Evolutionary conservation across 2,888 invertebrate species (phyloP).

Genomic region (Willowsia nigromaculata): DNA sequence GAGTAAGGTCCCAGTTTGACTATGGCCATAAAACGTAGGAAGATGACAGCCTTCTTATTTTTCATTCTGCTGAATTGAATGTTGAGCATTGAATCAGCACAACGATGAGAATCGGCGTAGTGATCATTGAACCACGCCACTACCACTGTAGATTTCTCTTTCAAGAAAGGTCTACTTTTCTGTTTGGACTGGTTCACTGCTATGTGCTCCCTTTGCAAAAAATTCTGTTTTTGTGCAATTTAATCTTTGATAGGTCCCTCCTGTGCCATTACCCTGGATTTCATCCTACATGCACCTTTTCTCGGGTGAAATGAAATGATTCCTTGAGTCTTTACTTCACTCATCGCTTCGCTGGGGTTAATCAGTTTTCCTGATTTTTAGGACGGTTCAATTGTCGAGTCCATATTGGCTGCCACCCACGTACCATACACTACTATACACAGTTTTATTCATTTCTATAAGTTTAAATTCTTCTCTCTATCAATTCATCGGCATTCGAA

Average conservation of each 20-base stretch:
- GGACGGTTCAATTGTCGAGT: too few relatives aligned
- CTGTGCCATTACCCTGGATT: slow-evolving; percentile 17
- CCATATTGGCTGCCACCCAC: too few relatives aligned
- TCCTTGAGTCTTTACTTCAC: too few relatives aligned
- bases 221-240: slow-evolving; percentile 24
- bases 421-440: too few relatives aligned
- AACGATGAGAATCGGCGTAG: neutral
- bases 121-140: neutral
- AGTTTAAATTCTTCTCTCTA: too few relatives aligned
- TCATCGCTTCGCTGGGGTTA: too few relatives aligned
- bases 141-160: too few relatives aligned
- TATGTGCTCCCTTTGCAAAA: neutral
- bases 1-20: neutral
- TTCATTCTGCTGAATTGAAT: slow-evolving; percentile 15
- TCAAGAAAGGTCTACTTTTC: neutral
- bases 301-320: too few relatives aligned
- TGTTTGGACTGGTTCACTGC: neutral
- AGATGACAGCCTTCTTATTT: neutral
- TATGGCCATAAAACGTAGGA: neutral
- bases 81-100: slow-evolving; percentile 14
- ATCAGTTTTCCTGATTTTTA: too few relatives aligned
- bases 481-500: too few relatives aligned
- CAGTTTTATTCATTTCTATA: too few relatives aligned
- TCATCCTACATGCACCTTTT: neutral
- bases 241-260: slow-evolving; percentile 35